Evolutionary conservation across 2,888 invertebrate species (phyloP).

Genomic region (Netelia inedita): DNA sequence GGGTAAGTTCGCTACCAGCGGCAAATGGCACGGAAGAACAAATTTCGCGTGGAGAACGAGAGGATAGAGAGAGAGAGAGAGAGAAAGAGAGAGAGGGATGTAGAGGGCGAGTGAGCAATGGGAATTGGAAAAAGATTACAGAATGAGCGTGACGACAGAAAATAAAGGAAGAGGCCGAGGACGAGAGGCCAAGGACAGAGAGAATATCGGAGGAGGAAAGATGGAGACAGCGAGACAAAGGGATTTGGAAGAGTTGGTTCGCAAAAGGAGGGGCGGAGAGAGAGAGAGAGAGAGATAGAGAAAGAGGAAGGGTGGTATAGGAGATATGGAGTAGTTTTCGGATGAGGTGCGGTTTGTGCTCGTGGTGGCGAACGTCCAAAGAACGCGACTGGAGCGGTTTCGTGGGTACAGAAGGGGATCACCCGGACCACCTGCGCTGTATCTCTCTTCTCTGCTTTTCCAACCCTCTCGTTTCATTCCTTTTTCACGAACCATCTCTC

Average conservation of each 20-base stretch:
- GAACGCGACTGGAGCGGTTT: conserved; percentile 53
- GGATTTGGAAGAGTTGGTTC: conserved; percentile 1
- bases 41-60: conserved; percentile 55
- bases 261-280: background rate
- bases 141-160: conserved; percentile 50
- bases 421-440: conserved; percentile 49
- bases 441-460: conserved; percentile 18
- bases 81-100: conserved; percentile 32
- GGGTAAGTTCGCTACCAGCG: conserved; percentile 26
- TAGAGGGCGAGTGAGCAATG: conserved; percentile 46
- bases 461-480: conserved; percentile 18
- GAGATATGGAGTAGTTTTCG: conserved; percentile 49
- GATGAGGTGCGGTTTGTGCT: conserved; percentile 42
- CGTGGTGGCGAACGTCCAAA: conserved; percentile 58
- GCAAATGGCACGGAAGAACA: conserved; percentile 43
- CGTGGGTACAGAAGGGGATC: conserved; percentile 39
- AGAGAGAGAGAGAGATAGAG: conserved; percentile 20
- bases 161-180: background rate
- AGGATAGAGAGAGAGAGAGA: conserved; percentile 14
- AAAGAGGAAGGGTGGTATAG: conserved; percentile 21
- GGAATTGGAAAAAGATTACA: conserved; percentile 55
- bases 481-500: conserved; percentile 36
- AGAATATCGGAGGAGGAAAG: conserved; percentile 1
- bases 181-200: conserved; percentile 5
- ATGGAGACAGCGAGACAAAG: conserved; percentile 22